Base-by-base conservation (phyloP, 2,888 invertebrate genomes). In the Tortricodes alternella region DNA sequence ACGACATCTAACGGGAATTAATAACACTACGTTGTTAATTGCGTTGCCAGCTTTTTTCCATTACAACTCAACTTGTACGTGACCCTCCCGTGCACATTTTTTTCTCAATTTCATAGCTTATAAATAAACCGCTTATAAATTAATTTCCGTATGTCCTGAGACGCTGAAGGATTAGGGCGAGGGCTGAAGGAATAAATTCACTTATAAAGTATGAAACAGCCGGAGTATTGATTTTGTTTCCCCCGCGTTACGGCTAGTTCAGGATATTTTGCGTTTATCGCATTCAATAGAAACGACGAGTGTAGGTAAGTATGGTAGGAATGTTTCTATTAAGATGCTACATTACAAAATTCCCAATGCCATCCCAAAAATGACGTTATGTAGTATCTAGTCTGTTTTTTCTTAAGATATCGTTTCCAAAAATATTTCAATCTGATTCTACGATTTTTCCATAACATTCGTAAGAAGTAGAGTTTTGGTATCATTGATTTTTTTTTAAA, bases 201-300 rank as follows among this genome's bases (percentile, higher is more conserved):
- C 73, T 79, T 79, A 77, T 75, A 71, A 74, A 73, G 71, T 72
- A 74, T 73, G 71, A 72, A 74, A 72, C 70, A 69, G 70, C 63
- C 58, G 62, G 59, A 53, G 58, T 75, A 79, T 80, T 68, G 76
- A 79, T 78, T 76, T 73, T 72, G 35, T 29, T 27, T 7, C 37
- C 46, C 11, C 21, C 15, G 13, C 41, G 34, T 3, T 24, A 11
- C 41, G 41, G n/a, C 6, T 7, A 8, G 41, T 15, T 41, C 15
- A 24, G 24, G 23, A 15, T 23, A 24, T 41, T 24, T 8, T 13
- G 34, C 24, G n/a, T n/a, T n/a, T n/a, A n/a, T n/a, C n/a, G n/a
- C n/a, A n/a, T n/a, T n/a, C n/a, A n/a, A n/a, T n/a, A n/a, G n/a
- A n/a, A n/a, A n/a, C n/a, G n/a, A n/a, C n/a, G n/a, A n/a, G n/a